phyloP scores from a whole-genome alignment of 2,888 invertebrate genomes.

The Brenthis ino region DNA sequence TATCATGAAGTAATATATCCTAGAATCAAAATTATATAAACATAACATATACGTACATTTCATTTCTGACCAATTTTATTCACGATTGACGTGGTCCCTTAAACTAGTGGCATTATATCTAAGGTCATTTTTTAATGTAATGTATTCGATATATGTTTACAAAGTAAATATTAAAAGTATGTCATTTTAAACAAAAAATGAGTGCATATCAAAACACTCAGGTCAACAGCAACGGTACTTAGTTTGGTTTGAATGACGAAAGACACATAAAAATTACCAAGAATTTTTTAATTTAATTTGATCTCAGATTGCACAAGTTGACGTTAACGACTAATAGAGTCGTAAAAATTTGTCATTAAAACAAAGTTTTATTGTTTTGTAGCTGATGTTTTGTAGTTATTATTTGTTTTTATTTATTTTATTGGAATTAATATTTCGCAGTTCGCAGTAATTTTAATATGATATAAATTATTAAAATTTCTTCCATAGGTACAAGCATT shows the following conservation, averaged over 20 bases:
- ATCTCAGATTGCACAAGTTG: constrained; percentile 10
- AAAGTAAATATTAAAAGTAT: constrained; percentile 13
- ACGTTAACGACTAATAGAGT: not conserved
- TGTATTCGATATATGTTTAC: constrained; percentile 9
- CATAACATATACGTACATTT: too few species aligned
- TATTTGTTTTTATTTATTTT: not conserved
- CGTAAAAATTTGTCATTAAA: too few species aligned
- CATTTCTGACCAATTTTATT: too few species aligned
- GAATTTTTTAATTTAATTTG: constrained; percentile 3
- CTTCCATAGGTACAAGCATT: constrained; percentile 86
- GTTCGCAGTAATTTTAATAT: not conserved
- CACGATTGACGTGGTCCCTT: too few species aligned
- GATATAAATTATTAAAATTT: not conserved
- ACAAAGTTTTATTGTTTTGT: too few species aligned
- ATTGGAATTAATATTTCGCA: not conserved
- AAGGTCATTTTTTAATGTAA: constrained; percentile 10
- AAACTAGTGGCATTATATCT: not conserved
- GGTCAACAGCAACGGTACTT: constrained; percentile 18
- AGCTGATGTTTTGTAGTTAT: not conserved
- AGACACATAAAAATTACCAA: constrained; percentile 16
- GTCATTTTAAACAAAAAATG: constrained; percentile 18
- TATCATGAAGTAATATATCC: too few species aligned
- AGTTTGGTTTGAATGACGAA: constrained; percentile 14
- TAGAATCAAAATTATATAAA: too few species aligned
- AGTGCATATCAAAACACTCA: constrained; percentile 15